phyloP scores from a whole-genome alignment of 2,888 invertebrate species.

The Helicoverpa assulta region DNA sequence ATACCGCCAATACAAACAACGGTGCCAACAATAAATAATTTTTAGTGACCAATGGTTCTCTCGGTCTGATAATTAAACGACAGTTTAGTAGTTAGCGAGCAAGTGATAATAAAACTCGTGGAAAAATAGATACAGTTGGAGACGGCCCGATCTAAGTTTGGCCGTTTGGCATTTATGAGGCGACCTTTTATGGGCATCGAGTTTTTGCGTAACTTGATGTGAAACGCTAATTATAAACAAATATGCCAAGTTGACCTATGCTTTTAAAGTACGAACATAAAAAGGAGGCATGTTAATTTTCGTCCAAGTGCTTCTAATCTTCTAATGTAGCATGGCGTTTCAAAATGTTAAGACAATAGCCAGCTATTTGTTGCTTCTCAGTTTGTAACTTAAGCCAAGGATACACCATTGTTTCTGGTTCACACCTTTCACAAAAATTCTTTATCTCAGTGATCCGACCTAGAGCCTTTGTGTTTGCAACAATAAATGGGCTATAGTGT shows the following conservation, averaged over 20 bases:
- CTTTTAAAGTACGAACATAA: slow-evolving; percentile 16
- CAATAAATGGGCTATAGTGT: slow-evolving; percentile 53
- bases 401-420: slow-evolving; percentile 50
- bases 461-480: slow-evolving; percentile 46
- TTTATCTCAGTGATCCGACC: slow-evolving; percentile 49
- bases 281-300: slow-evolving; percentile 13
- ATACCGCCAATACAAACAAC: slow-evolving; percentile 60
- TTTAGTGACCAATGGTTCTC: slow-evolving; percentile 74
- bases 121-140: slow-evolving; percentile 42
- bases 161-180: slow-evolving; percentile 73
- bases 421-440: slow-evolving; percentile 61
- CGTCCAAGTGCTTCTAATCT: slow-evolving; percentile 4
- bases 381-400: slow-evolving; percentile 46
- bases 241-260: slow-evolving; percentile 23
- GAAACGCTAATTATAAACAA: slow-evolving; percentile 56
- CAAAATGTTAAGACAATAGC: slow-evolving; percentile 41
- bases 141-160: slow-evolving; percentile 65
- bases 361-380: slow-evolving; percentile 40
- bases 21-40: slow-evolving; percentile 64
- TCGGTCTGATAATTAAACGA: slow-evolving; percentile 47
- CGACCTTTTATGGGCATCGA: slow-evolving; percentile 76
- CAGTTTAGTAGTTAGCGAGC: slow-evolving; percentile 61
- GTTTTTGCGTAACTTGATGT: slow-evolving; percentile 75
- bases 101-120: slow-evolving; percentile 62
- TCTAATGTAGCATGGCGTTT: slow-evolving; percentile 5